Evolutionary conservation across 2,113 vertebrate species (phyloP), one percentile per base, ranked within the genome.

Genomic region (Poeciliopsis retropinna): DNA sequence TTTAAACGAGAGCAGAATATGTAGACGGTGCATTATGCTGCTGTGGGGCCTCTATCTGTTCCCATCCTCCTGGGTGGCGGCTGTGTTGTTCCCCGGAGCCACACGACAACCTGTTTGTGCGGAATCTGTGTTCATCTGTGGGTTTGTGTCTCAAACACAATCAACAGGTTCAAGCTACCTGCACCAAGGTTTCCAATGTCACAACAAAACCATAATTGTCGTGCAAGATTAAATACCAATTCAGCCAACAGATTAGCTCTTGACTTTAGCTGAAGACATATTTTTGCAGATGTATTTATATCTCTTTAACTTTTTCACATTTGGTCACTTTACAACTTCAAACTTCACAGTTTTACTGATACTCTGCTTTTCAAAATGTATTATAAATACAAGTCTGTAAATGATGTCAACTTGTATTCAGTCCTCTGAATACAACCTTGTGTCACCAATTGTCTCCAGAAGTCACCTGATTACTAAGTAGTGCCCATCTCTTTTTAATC

Each of bases 21-120:
- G 76, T 69, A 72, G 68, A 64, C 67, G 9, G 32, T 81, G 81
- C 88, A 81, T 47, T 84, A 89, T 87, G 62, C 65, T 30, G 81
- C 66, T 91, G 78, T 28, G 68, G 88, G 86, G 30, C 89, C 91
- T 82, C 68, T 62, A 87, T 88, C 77, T 2, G 13, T 64, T 61
- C 73, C 66, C 47, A 27, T 37, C 73, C 68, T 66, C 73, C 60
- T 69, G 70, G 73, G 15, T 29, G 60, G 11, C 12, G 88, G 27
- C 64, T 44, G 1, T 79, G 77, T 86, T 82, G 73, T 83, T 13
- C 64, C 62, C 44, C 44, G 73, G 74, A 84, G 70, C 71, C 79
- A 73, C 62, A 83, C 75, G 78, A 88, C 88, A 85, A 81, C 70
- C 80, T 74, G 83, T 87, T 89, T 79, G 78, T 88, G 89, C 89